Conservation (phyloP, 1,140 invertebrate species). For the Heliconius himera region DNA sequence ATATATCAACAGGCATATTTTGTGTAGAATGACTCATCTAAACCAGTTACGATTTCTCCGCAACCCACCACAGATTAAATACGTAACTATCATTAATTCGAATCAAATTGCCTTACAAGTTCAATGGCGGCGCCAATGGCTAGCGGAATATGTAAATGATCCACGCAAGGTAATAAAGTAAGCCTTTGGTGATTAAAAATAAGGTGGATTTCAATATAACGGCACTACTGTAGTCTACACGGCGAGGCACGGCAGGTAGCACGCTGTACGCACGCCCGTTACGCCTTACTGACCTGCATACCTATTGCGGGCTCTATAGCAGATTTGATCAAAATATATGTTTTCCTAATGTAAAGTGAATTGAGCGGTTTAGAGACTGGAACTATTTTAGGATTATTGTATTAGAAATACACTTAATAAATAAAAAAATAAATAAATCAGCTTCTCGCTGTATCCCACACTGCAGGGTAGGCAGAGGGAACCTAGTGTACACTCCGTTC, state of each 20-base stretch:
- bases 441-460: no score
- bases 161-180: background rate
- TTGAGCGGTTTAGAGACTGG: background rate
- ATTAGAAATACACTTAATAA: background rate
- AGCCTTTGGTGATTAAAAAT: background rate
- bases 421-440: no score
- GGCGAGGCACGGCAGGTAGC: background rate
- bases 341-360: background rate
- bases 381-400: background rate
- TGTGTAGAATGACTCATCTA: background rate
- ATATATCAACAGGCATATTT: background rate
- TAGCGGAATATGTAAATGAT: conserved; percentile 9
- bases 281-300: conserved; percentile 12
- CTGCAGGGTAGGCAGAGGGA: no score
- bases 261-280: conserved; percentile 1
- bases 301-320: background rate
- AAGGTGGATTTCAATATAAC: conserved; percentile 1
- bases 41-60: conserved; percentile 5
- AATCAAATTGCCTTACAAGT: conserved; percentile 6
- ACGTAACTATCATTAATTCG: conserved; percentile 4
- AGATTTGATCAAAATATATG: conserved; percentile 2
- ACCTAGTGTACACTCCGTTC: no score
- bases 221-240: background rate
- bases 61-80: background rate
- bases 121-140: background rate